A percentile compares a stretch with the other conserved stretches of the same genome.
These are phyloP conservation scores for Tokudaia muenninki DNA, from an alignment of 2,797 vertebrate species.

Conservation along the genomic window DNA sequence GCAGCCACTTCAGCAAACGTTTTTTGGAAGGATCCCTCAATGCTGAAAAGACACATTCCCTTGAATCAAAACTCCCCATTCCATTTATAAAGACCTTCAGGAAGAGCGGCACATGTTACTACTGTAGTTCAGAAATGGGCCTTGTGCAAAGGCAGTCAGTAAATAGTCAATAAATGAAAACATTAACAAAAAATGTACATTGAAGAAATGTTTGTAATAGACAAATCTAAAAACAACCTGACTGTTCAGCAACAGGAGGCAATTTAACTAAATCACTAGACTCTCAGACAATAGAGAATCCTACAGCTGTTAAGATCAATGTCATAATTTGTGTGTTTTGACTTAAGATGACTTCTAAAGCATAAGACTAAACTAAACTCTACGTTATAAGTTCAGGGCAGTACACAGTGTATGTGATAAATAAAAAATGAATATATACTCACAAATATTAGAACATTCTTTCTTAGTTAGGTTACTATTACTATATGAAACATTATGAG, in stretches of 20 bases:
- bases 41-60: slow-evolving; percentile 16
- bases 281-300: neutral
- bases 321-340: neutral
- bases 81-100: neutral
- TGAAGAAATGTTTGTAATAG: neutral
- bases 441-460: neutral
- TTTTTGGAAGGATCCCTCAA: slow-evolving; percentile 15
- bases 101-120: neutral
- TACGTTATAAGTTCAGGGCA: neutral
- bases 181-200: neutral
- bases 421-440: neutral
- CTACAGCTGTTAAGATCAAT: neutral
- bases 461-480: neutral
- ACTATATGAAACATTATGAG: neutral
- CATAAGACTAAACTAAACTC: neutral
- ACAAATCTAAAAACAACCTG: neutral
- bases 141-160: neutral
- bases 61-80: neutral
- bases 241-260: neutral
- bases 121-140: neutral
- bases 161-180: neutral
- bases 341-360: neutral
- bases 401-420: neutral
- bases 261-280: neutral
- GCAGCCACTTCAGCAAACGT: neutral